Conservation (phyloP, 2,113 vertebrate genomes). For the Corvus moneduloides region DNA sequence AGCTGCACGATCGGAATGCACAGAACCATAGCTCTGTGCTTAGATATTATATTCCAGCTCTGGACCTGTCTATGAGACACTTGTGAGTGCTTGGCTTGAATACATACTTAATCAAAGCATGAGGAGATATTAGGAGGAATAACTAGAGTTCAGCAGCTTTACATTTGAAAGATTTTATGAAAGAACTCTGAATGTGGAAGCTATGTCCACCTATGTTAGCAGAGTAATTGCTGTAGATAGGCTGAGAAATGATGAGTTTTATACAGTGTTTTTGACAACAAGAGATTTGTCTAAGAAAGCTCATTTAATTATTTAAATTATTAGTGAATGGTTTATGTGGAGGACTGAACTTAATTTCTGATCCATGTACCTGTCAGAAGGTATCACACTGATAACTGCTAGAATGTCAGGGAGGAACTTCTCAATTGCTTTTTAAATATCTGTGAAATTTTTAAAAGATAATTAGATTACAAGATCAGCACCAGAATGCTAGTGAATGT, state of each 20-base stretch:
- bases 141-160: not conserved
- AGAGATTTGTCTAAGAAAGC: not conserved
- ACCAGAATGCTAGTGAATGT: not conserved
- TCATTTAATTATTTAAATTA: not conserved
- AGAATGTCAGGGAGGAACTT: not conserved
- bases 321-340: not conserved
- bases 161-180: not conserved
- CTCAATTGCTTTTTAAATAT: not conserved
- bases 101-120: not conserved
- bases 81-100: not conserved
- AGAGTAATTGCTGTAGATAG: not conserved
- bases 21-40: not conserved
- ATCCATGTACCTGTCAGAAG: not conserved
- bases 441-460: not conserved
- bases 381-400: not conserved
- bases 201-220: fast-evolving
- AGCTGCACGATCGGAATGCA: not conserved
- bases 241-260: not conserved
- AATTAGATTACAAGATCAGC: not conserved
- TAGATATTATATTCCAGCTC: not conserved
- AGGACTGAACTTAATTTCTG: not conserved
- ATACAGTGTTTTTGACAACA: not conserved
- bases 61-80: not conserved
- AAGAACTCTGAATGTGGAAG: not conserved
- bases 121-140: not conserved